Evolutionary conservation across 2,113 vertebrate genomes (phyloP).

Genomic region (Dipodomys spectabilis): DNA sequence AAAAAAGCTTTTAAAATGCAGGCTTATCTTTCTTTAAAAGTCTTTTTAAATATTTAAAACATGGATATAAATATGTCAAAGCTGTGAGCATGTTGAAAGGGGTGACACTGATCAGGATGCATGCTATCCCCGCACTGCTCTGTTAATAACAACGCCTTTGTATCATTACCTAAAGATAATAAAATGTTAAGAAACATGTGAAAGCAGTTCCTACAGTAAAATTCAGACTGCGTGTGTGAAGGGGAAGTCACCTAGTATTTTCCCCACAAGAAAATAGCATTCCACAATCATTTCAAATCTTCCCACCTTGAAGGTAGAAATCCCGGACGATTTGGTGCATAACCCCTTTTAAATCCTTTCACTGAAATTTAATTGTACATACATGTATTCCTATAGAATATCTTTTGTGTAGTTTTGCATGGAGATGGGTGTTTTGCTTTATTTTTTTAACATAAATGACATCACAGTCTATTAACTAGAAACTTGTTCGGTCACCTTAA

Average conservation of each 20-base stretch:
- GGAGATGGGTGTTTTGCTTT: too few relatives aligned
- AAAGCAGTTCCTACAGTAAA: slow-evolving; percentile 33
- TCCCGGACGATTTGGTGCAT: not conserved
- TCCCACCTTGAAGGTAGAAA: not conserved
- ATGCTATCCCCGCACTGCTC: too few relatives aligned
- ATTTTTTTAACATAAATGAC: not conserved
- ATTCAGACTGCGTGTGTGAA: slow-evolving; percentile 21
- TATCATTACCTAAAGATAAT: too few relatives aligned
- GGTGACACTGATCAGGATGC: too few relatives aligned
- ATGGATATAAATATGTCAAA: not conserved
- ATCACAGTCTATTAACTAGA: not conserved
- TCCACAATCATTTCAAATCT: not conserved
- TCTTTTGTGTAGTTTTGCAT: not conserved
- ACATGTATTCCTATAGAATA: not conserved
- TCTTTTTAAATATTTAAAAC: not conserved
- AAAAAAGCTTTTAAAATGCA: slow-evolving; percentile 29
- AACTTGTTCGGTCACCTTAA: not conserved
- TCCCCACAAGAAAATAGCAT: not conserved
- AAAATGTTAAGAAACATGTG: not conserved
- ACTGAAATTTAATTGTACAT: not conserved
- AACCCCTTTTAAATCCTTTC: not conserved
- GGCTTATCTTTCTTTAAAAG: slow-evolving; percentile 47
- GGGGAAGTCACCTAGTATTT: not conserved
- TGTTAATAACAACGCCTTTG: too few relatives aligned
- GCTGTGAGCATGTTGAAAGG: too few relatives aligned